A percentile compares a stretch with the other conserved stretches of the same genome.
Evolutionary conservation across 2,888 invertebrate species (phyloP).

Genomic region (Orchesellides sinensis): DNA sequence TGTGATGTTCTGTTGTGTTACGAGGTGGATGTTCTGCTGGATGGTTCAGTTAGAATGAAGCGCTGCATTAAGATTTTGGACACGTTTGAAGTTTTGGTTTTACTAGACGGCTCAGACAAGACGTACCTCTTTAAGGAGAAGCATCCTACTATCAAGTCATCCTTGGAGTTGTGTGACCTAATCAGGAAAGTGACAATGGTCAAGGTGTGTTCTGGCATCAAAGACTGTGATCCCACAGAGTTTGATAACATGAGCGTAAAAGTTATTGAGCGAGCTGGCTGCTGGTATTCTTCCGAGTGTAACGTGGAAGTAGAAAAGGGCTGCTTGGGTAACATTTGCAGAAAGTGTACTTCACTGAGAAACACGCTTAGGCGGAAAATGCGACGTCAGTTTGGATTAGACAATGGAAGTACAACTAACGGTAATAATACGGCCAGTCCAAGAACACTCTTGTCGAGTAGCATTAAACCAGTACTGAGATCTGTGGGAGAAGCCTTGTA

Average conservation of each 20-base stretch:
- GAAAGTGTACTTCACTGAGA: conserved; percentile 34
- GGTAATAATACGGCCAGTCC: background rate
- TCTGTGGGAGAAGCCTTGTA: conserved; percentile 41
- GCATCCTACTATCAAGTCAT: conserved; percentile 14
- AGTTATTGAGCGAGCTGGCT: conserved; percentile 30
- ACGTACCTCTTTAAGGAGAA: conserved; percentile 32
- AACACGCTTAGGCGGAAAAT: conserved; percentile 28
- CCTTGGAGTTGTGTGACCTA: conserved; percentile 28
- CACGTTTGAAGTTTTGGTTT: conserved; percentile 35
- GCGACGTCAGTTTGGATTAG: conserved; percentile 24
- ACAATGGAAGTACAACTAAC: background rate
- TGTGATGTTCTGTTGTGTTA: conserved; percentile 35
- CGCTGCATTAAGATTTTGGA: conserved; percentile 36
- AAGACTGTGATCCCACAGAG: conserved; percentile 32
- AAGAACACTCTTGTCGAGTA: conserved; percentile 17
- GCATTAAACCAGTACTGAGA: conserved; percentile 30
- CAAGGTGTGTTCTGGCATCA: conserved; percentile 35
- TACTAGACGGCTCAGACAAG: conserved; percentile 32
- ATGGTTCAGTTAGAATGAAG: conserved; percentile 39
- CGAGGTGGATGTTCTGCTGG: conserved; percentile 35
- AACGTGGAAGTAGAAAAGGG: conserved; percentile 45
- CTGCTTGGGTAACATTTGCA: conserved; percentile 41
- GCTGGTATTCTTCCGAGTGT: conserved; percentile 40
- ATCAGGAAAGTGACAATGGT: conserved; percentile 45
- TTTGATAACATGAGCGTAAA: conserved; percentile 8